Percentiles rank a stretch among this genome's conserved stretches.
Evolutionary conservation across 2,888 invertebrate species (phyloP).

Genomic region (Phalangium opilio): DNA sequence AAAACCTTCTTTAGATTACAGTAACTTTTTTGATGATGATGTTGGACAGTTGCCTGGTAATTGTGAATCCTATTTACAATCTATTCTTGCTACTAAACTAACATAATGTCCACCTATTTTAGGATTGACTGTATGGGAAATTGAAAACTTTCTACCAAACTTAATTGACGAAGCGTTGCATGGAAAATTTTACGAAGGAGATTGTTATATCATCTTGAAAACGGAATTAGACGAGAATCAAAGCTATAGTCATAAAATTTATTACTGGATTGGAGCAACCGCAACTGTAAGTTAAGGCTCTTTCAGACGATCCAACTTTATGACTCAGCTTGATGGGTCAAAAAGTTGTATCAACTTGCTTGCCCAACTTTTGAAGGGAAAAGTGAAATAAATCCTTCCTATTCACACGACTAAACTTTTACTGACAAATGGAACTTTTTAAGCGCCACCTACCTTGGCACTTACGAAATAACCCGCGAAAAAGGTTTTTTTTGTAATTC

Average conservation of each 20-base stretch:
- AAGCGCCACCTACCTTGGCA: too few species aligned
- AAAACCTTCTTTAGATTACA: slow-evolving; percentile 89
- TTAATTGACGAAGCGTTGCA: slow-evolving; percentile 67
- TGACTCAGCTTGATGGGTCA: too few species aligned
- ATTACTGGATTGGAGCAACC: slow-evolving; percentile 96
- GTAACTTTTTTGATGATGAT: slow-evolving; percentile 87
- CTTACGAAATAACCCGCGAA: too few species aligned
- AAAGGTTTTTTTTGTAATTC: too few species aligned
- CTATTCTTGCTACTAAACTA: background rate
- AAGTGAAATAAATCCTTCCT: too few species aligned
- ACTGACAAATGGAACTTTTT: too few species aligned
- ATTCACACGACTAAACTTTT: too few species aligned
- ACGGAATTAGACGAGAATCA: slow-evolving; percentile 62
- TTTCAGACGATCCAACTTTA: too few species aligned
- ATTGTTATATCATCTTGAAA: slow-evolving; percentile 92
- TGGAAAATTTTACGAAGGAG: slow-evolving; percentile 97
- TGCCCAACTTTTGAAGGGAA: too few species aligned
- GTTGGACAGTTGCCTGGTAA: slow-evolving; percentile 72
- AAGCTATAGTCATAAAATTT: slow-evolving; percentile 84
- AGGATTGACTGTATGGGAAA: slow-evolving; percentile 90
- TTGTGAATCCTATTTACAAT: background rate
- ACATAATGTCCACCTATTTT: slow-evolving; percentile 1
- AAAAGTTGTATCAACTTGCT: too few species aligned
- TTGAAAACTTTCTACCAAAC: slow-evolving; percentile 96
- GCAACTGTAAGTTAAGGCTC: slow-evolving; percentile 52